phyloP scores from a whole-genome alignment of 2,888 invertebrate species.

The Eremobia ochroleuca region DNA sequence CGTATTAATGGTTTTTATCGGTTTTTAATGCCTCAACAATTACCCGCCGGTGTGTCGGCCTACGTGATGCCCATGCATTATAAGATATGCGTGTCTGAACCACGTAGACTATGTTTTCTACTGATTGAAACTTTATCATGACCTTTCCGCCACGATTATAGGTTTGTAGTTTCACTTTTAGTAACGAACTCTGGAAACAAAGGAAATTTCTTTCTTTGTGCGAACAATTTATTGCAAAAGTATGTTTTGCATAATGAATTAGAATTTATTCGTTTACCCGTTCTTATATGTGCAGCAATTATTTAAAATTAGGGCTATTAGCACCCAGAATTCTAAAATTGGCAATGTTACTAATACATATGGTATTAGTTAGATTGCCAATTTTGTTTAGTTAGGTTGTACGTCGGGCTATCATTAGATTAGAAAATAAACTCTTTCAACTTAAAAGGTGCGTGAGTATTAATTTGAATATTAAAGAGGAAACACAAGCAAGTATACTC shows the following conservation, averaged over 20 bases:
- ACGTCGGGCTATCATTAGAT: constrained; percentile 32
- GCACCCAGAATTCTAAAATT: constrained; percentile 4
- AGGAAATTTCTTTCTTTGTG: constrained; percentile 18
- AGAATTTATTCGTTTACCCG: background rate
- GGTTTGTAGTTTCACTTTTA: constrained; percentile 47
- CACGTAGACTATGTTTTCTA: constrained; percentile 55
- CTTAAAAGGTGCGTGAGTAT: constrained; percentile 63
- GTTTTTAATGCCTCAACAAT: constrained; percentile 80
- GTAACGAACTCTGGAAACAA: constrained; percentile 38
- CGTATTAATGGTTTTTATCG: constrained; percentile 81
- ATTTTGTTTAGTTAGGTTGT: background rate
- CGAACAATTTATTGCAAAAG: background rate
- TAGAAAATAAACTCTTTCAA: constrained; percentile 28
- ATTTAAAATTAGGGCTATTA: constrained; percentile 18
- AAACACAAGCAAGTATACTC: constrained; percentile 62
- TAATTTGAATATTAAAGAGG: constrained; percentile 76
- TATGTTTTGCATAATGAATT: constrained; percentile 16
- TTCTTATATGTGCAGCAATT: background rate
- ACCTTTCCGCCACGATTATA: constrained; percentile 63
- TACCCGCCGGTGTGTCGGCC: constrained; percentile 72
- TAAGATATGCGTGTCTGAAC: constrained; percentile 67
- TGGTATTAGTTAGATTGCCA: no score
- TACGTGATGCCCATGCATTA: constrained; percentile 68
- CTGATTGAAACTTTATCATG: constrained; percentile 62
- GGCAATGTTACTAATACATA: constrained; percentile 14